Percentiles rank a stretch among this genome's conserved stretches.
Evolutionary conservation across 2,888 invertebrate species (phyloP).

Genomic region (Eristalis pertinax): DNA sequence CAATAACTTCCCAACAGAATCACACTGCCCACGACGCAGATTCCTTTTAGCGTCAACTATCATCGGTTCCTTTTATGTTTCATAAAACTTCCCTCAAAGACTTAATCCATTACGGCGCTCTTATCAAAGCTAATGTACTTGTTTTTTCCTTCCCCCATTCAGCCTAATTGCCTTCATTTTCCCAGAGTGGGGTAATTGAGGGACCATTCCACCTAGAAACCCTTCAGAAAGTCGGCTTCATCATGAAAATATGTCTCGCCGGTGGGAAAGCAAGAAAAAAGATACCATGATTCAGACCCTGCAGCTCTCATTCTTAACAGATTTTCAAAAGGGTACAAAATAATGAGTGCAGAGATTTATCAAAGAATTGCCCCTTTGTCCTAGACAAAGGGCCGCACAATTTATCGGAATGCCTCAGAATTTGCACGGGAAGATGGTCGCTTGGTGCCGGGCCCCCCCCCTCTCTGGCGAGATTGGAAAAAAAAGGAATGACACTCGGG

Average conservation of each 20-base stretch:
- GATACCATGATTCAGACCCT: neutral
- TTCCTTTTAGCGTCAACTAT: neutral
- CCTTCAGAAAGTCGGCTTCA: neutral
- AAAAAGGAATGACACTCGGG: neutral
- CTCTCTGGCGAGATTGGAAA: neutral
- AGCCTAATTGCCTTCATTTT: neutral
- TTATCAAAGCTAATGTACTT: neutral
- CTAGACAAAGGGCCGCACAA: neutral
- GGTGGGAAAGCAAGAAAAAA: neutral
- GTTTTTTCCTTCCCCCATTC: neutral
- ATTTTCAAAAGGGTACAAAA: constrained; percentile 16
- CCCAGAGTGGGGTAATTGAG: neutral
- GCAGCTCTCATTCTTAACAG: neutral
- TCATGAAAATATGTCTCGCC: neutral
- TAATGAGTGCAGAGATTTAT: neutral
- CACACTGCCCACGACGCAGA: neutral
- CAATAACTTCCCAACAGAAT: neutral
- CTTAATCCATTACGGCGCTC: neutral
- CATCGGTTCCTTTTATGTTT: neutral
- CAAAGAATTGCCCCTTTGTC: neutral
- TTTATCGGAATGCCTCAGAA: neutral
- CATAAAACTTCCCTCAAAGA: neutral
- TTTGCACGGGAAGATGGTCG: neutral
- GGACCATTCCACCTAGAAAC: neutral
- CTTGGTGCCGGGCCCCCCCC: neutral